Evolutionary conservation across 2,113 vertebrate species (phyloP).

Genomic region (Brevimyrus niger): DNA sequence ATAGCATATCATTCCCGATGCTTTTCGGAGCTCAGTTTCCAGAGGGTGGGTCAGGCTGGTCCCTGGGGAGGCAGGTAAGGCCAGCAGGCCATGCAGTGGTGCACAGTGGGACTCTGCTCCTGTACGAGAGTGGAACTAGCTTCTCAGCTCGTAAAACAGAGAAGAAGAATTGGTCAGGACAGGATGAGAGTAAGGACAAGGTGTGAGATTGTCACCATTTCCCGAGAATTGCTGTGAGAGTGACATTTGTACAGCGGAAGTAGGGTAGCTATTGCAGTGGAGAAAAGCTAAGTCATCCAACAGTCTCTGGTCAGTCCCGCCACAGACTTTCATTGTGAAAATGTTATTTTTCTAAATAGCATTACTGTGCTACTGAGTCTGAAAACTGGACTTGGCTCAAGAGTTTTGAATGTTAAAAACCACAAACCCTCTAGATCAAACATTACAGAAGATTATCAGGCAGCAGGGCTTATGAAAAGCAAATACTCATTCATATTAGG

Average conservation of each 20-base stretch:
- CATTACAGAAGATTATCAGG: not conserved
- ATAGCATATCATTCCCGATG: not conserved
- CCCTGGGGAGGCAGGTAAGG: too few species aligned
- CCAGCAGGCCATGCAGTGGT: not conserved
- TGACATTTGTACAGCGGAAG: not conserved
- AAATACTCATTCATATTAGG: not conserved
- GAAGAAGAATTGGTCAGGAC: not conserved
- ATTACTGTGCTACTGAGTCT: not conserved
- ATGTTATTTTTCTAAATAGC: not conserved
- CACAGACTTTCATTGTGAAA: not conserved
- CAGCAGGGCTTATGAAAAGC: not conserved
- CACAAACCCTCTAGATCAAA: not conserved
- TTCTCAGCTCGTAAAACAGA: not conserved
- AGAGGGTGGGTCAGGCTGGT: not conserved
- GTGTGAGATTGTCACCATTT: constrained; percentile 2
- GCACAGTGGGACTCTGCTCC: not conserved
- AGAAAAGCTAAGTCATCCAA: not conserved
- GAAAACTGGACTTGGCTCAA: not conserved
- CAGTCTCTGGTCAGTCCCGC: not conserved
- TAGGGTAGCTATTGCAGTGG: not conserved
- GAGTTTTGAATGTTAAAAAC: not conserved
- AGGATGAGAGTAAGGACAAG: not conserved
- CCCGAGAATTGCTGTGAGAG: not conserved
- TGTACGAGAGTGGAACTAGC: not conserved
- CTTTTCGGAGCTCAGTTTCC: not conserved